Conservation (phyloP, 2,113 vertebrate genomes). For the Osmerus eperlanus region DNA sequence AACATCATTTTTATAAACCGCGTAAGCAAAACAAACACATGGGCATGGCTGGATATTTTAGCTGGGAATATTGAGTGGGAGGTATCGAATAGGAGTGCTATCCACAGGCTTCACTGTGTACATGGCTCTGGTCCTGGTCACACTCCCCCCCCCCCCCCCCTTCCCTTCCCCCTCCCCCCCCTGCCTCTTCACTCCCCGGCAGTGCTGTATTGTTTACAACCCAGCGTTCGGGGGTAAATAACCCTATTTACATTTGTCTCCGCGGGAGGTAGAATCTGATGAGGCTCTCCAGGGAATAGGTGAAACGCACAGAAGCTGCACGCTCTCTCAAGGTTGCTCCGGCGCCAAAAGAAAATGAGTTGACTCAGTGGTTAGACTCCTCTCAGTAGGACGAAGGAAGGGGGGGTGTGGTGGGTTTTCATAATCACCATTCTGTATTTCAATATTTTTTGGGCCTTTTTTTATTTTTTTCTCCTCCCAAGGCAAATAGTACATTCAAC, state of each 20-base stretch:
- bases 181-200: conserved; percentile 26
- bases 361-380: conserved; percentile 14
- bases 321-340: conserved; percentile 38
- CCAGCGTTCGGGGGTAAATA: conserved; percentile 57
- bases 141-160: conserved; percentile 26
- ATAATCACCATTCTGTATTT: conserved; percentile 14
- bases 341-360: conserved; percentile 10
- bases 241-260: conserved; percentile 54
- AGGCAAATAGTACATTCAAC: conserved; percentile 93
- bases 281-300: conserved; percentile 44
- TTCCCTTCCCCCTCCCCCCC: too few species aligned
- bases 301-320: conserved; percentile 29
- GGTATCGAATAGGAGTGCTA: conserved; percentile 41
- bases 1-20: conserved; percentile 36
- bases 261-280: conserved; percentile 20
- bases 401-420: not conserved
- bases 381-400: conserved; percentile 5
- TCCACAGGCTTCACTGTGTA: conserved; percentile 40
- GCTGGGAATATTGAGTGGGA: conserved; percentile 31
- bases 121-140: conserved; percentile 20
- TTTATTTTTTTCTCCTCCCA: conserved; percentile 21
- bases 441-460: not conserved
- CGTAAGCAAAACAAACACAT: conserved; percentile 50
- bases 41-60: conserved; percentile 20
- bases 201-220: conserved; percentile 53